These are phyloP conservation scores for Theristicus caerulescens DNA, from an alignment of 2,113 vertebrate genomes.

Conservation along the genomic window DNA sequence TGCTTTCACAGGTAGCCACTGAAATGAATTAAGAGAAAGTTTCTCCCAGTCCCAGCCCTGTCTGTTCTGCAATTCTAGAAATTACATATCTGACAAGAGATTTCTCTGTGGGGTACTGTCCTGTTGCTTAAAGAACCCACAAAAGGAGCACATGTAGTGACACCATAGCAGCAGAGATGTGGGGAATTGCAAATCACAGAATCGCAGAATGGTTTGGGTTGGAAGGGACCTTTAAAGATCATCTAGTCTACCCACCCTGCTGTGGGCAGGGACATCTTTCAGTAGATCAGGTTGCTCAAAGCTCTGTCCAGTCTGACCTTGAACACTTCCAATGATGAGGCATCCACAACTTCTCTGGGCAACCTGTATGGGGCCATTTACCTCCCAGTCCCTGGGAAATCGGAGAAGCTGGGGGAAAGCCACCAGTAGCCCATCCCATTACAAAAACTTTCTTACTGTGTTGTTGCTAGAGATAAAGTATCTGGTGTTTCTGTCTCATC, in stretches of 20 bases:
- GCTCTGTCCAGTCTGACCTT: background rate
- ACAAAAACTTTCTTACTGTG: background rate
- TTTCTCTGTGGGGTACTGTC: background rate
- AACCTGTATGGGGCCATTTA: background rate
- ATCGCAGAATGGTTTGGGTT: background rate
- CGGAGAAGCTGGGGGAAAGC: background rate
- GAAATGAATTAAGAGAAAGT: background rate
- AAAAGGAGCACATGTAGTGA: background rate
- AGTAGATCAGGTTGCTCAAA: background rate
- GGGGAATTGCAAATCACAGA: background rate
- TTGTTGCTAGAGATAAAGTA: background rate
- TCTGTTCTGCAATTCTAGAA: background rate
- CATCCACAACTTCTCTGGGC: background rate
- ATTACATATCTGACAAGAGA: background rate
- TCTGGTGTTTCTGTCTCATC: background rate
- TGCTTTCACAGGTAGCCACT: background rate
- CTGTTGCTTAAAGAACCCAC: background rate
- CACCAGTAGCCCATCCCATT: background rate
- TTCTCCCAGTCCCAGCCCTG: background rate
- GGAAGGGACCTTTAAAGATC: background rate
- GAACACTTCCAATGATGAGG: background rate
- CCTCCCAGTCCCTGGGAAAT: background rate
- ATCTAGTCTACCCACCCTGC: background rate
- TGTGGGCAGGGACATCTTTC: background rate
- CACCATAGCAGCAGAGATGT: background rate